Percentiles rank a stretch among this genome's conserved stretches.
Evolutionary conservation across 2,888 invertebrate species (phyloP).

Genomic region (Metallyticus violacea): DNA sequence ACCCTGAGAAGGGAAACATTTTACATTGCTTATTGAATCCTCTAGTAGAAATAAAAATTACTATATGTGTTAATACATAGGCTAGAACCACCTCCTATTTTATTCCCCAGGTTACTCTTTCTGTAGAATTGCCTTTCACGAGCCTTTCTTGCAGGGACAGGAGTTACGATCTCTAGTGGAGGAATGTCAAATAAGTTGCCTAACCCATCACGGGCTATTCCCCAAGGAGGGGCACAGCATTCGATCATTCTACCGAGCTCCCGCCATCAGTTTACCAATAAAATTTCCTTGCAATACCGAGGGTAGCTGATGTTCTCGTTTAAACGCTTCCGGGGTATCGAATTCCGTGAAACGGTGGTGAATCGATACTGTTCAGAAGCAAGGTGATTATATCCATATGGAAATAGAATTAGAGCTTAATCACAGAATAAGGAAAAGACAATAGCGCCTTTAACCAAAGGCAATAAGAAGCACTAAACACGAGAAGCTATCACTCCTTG

Average conservation of each 20-base stretch:
- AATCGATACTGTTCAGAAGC: neutral
- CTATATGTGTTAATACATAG: too few relatives aligned
- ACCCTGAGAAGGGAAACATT: too few relatives aligned
- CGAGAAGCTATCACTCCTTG: too few relatives aligned
- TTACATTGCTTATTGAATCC: too few relatives aligned
- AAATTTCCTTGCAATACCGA: neutral
- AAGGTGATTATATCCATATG: too few relatives aligned
- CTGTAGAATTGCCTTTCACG: neutral
- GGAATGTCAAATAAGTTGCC: conserved; percentile 16
- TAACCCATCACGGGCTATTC: neutral
- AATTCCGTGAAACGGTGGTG: neutral
- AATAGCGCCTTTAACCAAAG: too few relatives aligned
- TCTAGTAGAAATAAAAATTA: too few relatives aligned
- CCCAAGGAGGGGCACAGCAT: neutral
- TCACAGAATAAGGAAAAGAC: too few relatives aligned
- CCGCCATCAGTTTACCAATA: neutral
- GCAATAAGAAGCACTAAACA: too few relatives aligned
- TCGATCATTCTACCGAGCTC: neutral
- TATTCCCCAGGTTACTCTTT: too few relatives aligned
- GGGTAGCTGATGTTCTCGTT: neutral
- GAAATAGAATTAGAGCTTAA: too few relatives aligned
- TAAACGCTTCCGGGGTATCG: neutral
- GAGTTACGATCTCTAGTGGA: neutral
- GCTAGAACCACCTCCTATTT: too few relatives aligned
- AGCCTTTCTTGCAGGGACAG: neutral